Evolutionary conservation across 2,113 vertebrate species (phyloP).

Genomic region (Mohoua ochrocephala): DNA sequence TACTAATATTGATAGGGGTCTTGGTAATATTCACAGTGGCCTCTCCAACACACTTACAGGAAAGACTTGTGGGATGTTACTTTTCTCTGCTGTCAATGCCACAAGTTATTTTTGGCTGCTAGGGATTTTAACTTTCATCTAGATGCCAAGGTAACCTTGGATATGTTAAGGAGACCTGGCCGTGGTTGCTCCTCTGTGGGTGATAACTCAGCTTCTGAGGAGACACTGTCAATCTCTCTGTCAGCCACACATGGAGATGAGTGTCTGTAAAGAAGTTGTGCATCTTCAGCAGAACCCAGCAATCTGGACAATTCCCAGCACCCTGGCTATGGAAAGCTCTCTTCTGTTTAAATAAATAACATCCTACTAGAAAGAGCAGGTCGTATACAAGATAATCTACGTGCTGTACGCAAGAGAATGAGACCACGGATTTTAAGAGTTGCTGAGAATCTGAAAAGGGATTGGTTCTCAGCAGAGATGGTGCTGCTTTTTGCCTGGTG

Average conservation of each 20-base stretch:
- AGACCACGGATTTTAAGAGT: neutral
- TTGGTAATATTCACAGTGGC: neutral
- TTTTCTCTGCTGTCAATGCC: neutral
- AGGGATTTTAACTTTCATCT: neutral
- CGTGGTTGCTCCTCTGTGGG: neutral
- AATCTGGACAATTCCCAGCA: neutral
- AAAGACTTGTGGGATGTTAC: neutral
- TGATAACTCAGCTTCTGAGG: neutral
- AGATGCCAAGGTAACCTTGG: neutral
- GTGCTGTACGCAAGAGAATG: neutral
- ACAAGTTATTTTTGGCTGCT: neutral
- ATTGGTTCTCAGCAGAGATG: neutral
- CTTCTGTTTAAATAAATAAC: neutral
- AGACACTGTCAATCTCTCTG: neutral
- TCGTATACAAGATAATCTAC: neutral
- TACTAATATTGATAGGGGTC: neutral
- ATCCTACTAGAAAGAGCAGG: neutral
- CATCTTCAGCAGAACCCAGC: neutral
- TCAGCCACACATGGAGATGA: neutral
- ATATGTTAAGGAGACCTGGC: neutral
- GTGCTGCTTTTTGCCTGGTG: neutral
- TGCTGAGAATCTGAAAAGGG: neutral
- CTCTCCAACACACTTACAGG: neutral
- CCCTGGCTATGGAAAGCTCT: neutral
- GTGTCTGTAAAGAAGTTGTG: neutral